Evolutionary conservation across 1,140 invertebrate genomes (phyloP).

Genomic region (Drosophila burlai): DNA sequence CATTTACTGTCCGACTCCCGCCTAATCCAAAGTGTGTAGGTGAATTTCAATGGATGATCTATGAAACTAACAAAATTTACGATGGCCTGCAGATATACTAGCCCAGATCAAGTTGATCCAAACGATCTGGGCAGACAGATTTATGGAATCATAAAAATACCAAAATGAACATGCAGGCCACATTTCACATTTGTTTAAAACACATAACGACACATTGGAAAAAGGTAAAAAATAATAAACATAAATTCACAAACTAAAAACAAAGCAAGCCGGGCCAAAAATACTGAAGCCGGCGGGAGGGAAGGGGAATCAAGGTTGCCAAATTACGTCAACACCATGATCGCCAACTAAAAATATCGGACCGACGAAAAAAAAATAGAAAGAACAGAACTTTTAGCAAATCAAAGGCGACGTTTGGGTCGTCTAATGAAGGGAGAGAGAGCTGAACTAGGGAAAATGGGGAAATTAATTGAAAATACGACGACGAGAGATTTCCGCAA

Average conservation of each 20-base stretch:
- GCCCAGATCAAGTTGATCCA: conserved; percentile 55
- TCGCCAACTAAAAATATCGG: conserved; percentile 73
- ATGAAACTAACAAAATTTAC: conserved; percentile 60
- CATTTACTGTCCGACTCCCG: conserved; percentile 9
- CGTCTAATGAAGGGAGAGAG: conserved; percentile 43
- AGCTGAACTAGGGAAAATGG: conserved; percentile 36
- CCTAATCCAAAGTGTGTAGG: conserved; percentile 27
- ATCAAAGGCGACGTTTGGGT: conserved; percentile 76
- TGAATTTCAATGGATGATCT: conserved; percentile 45
- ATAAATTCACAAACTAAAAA: conserved; percentile 67
- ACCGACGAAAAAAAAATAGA: conserved; percentile 22
- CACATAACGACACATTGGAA: conserved; percentile 78
- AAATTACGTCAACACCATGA: conserved; percentile 80
- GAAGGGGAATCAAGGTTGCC: conserved; percentile 78
- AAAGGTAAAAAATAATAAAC: conserved; percentile 83
- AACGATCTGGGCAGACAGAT: conserved; percentile 62
- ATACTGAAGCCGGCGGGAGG: conserved; percentile 31
- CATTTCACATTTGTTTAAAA: conserved; percentile 67
- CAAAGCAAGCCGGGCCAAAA: conserved; percentile 34
- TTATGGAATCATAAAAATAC: conserved; percentile 71
- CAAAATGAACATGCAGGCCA: conserved; percentile 48
- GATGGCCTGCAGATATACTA: conserved; percentile 39
- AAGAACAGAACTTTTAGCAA: conserved; percentile 53
- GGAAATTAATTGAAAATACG: conserved; percentile 69
- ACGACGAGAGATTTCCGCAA: conserved; percentile 67